phyloP scores from a whole-genome alignment of 2,113 vertebrate species.

The Dicerorhinus sumatrensis region DNA sequence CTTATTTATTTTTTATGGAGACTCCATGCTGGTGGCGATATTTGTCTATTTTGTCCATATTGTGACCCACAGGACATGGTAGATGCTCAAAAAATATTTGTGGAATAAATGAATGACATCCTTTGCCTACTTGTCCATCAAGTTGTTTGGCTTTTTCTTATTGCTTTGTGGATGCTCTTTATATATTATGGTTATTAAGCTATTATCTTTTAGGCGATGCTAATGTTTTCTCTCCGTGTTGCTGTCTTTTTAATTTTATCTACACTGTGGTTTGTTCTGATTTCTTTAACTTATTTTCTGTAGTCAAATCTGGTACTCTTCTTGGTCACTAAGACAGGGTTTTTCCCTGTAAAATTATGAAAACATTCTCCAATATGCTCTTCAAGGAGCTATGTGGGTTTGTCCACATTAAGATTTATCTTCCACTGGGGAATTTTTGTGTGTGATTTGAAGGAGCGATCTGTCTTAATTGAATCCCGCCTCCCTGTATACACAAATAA shows the following conservation, averaged over 20 bases:
- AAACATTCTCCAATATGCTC: rapidly evolving
- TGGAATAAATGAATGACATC: rapidly evolving
- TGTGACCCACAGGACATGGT: too few species aligned
- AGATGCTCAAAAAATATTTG: background rate
- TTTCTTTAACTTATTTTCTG: rapidly evolving
- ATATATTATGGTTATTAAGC: too few species aligned
- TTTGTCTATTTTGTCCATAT: too few species aligned
- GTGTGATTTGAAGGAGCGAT: rapidly evolving
- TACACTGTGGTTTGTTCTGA: rapidly evolving
- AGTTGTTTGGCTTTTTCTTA: rapidly evolving
- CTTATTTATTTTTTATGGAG: too few species aligned
- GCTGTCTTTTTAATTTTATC: too few species aligned
- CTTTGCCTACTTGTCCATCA: background rate
- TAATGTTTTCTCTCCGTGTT: rapidly evolving
- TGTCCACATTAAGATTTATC: rapidly evolving
- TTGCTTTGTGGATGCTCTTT: background rate
- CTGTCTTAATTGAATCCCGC: background rate
- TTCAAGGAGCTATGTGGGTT: rapidly evolving
- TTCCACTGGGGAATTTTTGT: background rate
- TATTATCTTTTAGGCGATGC: rapidly evolving
- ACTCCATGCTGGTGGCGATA: too few species aligned
- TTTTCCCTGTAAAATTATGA: rapidly evolving
- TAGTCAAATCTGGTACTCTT: rapidly evolving
- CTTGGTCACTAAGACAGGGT: rapidly evolving
- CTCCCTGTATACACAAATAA: rapidly evolving